Base-by-base conservation (phyloP, 2,888 invertebrate genomes). In the Clistopyga incitator region DNA sequence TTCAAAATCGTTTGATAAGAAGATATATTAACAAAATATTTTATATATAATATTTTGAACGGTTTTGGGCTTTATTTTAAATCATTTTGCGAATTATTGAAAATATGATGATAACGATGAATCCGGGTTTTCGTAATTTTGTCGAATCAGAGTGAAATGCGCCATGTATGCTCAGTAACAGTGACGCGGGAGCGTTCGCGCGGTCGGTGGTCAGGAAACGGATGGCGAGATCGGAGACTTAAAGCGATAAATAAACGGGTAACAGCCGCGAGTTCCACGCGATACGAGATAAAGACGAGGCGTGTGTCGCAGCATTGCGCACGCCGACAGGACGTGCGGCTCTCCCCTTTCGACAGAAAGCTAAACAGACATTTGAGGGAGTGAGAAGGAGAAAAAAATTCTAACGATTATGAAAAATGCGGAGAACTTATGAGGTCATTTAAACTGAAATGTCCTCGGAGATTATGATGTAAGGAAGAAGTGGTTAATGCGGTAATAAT, bases 221-320 rank as follows among this genome's bases (percentile, higher is more conserved):
- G 84, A 84, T 84, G 84, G 76, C 72, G 71, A 82, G 82, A 76
- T 72, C 68, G 77, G 84, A 80, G 84, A 81, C 84, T 81, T 59
- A 54, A 64, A 70, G 81, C 81, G 84, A 84, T 84, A 84, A 84
- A 84, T 70, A 77, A 83, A 83, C 72, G 78, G 65, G 52, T 54
- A 29, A 65, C 68, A 64, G 52, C 59, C 59, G 38, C 34, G 68
- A 75, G 64, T 71, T 71, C 34, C 71, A 59, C 70, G 75, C 75
- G 20, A 65, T 75, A 70, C 11, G 75, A 79, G 81, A 81, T 81
- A 81, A 79, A 80, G 72, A 83, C 65, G n/a, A n/a, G 1, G 67
- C 25, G 23, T 64, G 10, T 18, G 18, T 18, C 15, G 29, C 15
- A 13, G 64, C 38, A 20, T 2, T 20, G 13, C 64, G 42, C 34